Evolutionary conservation across 1,140 invertebrate genomes (phyloP), one percentile per base, ranked within the genome.

Genomic region (Archegozetes longisetosus): DNA sequence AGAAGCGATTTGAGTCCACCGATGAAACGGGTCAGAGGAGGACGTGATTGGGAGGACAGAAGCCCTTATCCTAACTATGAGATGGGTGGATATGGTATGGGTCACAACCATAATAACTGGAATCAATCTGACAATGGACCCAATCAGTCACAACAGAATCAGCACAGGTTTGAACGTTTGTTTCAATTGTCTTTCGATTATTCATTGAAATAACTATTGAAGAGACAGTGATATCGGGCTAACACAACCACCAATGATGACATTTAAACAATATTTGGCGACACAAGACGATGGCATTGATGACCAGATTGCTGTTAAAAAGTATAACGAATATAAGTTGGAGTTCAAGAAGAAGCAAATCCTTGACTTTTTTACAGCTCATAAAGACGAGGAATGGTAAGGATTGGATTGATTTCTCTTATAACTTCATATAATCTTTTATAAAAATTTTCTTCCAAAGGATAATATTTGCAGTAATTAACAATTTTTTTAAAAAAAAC

Each of bases 371-470:
- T 99, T 99, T 77, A 84, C 97, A 68, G 82, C 84, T 29, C 96
- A 99, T 76, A 98, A 98, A 76, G 94, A 98, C 70, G 95, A 99
- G 74, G 95, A 99, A 84, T 99, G 96, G 96, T 98, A 80, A 79
- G 83, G 60, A 51, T 29, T 65, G 49, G 48, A 40, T 9, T 6
- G 32, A 40, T 17, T 17, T 40, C 17, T 9, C 32, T 40, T 40
- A 40, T 40, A 9, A 40, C 17, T 40, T 6, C 32, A 40, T 40
- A 40, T 40, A 40, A 40, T 40, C 17, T 40, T 9, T 40, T 40
- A n/a, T n/a, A 40, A 40, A 40, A 9, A 40, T 40, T 40, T 23
- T 52, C 50, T 23, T 25, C 50, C 25, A 52, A 25, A 23, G 20
- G 20, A 2, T 52, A 52, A 52, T 13, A 52, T 20, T 13, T 48